Percentiles rank a stretch among this genome's conserved stretches.
phyloP scores from a whole-genome alignment of 35 echinoderm and acorn worm species.

The Patiria miniata region DNA sequence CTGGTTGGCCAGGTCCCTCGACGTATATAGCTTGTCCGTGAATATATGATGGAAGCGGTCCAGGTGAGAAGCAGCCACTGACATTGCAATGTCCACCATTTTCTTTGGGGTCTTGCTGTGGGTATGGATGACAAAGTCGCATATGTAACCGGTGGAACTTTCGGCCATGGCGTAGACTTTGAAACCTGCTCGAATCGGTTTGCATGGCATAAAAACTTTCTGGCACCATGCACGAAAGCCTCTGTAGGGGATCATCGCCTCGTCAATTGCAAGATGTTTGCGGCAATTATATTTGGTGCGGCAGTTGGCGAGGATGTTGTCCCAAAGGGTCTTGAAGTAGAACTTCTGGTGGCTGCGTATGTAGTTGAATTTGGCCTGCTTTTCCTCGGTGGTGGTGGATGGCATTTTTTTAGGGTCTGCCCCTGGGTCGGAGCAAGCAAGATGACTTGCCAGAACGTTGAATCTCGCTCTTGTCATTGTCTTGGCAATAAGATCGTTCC shows the following conservation, averaged over 20 bases:
- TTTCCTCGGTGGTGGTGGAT: neutral
- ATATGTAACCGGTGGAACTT: constrained; percentile 18
- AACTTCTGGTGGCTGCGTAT: neutral
- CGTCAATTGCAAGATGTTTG: constrained; percentile 42
- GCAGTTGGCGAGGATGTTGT: neutral
- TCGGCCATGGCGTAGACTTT: constrained; percentile 32
- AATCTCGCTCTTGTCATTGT: constrained; percentile 36
- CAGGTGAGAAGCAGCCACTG: neutral
- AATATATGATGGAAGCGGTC: constrained; percentile 37
- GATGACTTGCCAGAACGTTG: neutral
- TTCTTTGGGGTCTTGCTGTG: neutral
- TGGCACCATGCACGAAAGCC: too few species aligned
- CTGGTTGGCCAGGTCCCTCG: constrained; percentile 9
- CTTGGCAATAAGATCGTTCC: neutral
- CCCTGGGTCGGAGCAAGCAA: neutral
- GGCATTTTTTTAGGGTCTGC: neutral
- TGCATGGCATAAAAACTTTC: too few species aligned
- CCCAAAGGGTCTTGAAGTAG: constrained; percentile 9
- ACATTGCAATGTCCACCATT: constrained; percentile 26
- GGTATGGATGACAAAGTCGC: neutral
- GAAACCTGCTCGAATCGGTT: constrained; percentile 12
- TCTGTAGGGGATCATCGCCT: constrained; percentile 51
- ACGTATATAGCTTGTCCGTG: constrained; percentile 40
- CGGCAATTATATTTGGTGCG: neutral
- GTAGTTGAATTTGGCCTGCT: too few species aligned